Evolutionary conservation across 2,888 invertebrate genomes (phyloP), one percentile per base, ranked within the genome.

Genomic region (Lysandra bellargus): DNA sequence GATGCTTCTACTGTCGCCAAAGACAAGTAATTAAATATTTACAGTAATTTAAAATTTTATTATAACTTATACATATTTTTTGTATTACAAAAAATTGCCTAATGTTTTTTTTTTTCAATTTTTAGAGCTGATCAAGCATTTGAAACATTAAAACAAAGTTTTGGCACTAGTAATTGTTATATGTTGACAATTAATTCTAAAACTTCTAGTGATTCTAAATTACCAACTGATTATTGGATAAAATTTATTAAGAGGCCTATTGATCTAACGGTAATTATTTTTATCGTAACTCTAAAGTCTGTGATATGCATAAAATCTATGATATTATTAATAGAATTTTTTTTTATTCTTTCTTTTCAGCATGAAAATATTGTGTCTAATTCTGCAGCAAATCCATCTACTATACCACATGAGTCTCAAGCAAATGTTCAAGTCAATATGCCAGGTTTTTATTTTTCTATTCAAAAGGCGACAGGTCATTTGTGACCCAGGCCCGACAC

Each of bases 121-220:
- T 95, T 83, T 88, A 98, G 98, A 88, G 98, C 98, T 79, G 97
- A 97, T 87, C 95, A 96, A 83, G 95, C 97, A 80, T 98, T 97
- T 92, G 97, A 98, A 85, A 96, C 96, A 82, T 95, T 99, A 88
- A 98, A 98, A 91, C 96, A 97, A 78, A 96, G 97, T 17, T 99
- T 98, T 94, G 99, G 99, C 14, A 95, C 96, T 61, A 96, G 96
- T 85, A 97, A 97, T 88, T 99, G 99, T 90, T 98, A 99, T 88
- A 95, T 99, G 85, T 94, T 99, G 80, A 96, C 97, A 88, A 97
- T 99, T 82, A 99, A 99, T 92, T 99, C 99, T 1, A 95, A 96
- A 84, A 95, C 95, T 78, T 95, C 95, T 30, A 92, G 95, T 78
- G 94, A 95, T 76, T 88, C 91, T 40, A 96, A 87, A 90, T 96